Percentiles rank a stretch among this genome's conserved stretches.
Conservation (phyloP, 2,797 vertebrate species). For the Falco biarmicus region DNA sequence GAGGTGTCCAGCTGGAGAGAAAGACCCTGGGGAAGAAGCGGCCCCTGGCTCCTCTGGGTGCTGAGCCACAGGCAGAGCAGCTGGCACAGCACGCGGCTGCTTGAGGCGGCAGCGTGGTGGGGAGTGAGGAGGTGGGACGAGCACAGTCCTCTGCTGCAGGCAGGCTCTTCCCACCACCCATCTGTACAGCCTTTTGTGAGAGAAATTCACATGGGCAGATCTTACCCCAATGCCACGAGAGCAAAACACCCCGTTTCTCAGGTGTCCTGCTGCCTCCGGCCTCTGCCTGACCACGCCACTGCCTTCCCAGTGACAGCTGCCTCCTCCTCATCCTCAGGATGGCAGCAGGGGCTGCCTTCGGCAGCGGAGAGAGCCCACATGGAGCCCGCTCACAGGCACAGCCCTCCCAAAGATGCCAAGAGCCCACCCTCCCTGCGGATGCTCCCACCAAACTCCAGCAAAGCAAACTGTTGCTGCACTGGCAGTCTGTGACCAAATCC, state of each 20-base stretch:
- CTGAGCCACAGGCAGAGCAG: background rate
- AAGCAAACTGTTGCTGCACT: background rate
- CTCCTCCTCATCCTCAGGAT: background rate
- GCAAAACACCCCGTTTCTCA: background rate
- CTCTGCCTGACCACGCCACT: no score
- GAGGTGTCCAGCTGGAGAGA: background rate
- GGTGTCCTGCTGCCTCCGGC: background rate
- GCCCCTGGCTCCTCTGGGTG: rapidly evolving
- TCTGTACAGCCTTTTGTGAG: background rate
- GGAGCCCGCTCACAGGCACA: rapidly evolving
- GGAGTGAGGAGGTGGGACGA: background rate
- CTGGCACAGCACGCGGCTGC: rapidly evolving
- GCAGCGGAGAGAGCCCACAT: background rate
- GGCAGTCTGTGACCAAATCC: background rate
- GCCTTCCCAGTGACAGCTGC: background rate
- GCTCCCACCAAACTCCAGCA: background rate
- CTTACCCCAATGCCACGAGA: background rate
- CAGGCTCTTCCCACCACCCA: background rate
- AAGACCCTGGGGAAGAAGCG: background rate
- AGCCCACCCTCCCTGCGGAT: rapidly evolving
- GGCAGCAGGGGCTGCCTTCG: background rate
- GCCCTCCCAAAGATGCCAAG: background rate
- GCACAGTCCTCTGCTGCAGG: background rate
- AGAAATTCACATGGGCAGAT: background rate
- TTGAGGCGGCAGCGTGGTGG: rapidly evolving